Base-by-base conservation (phyloP, 2,888 invertebrate species). In the Noctua fimbriata region DNA sequence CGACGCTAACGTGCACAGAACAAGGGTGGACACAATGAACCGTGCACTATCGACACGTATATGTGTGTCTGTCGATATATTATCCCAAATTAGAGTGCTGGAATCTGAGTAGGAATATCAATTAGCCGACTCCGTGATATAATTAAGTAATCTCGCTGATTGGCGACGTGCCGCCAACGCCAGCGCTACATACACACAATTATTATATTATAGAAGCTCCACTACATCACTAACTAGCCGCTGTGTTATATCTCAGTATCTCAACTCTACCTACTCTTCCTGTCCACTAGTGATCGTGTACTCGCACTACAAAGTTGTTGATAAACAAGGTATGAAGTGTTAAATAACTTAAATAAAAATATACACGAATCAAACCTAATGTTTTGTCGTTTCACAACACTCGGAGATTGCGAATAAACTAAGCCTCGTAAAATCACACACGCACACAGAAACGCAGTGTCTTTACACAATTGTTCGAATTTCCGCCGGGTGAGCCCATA, bases 121-220 rank as follows among this genome's bases (percentile, higher is more conserved):
- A 85, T 87, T 76, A 82, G 58, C 41, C 32, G 47, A 36, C 55
- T 85, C 32, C 60, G 69, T 41, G 70, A 67, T 76, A 67, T 76
- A 82, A 87, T 82, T 78, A 73, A 79, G 79, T 73, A 76, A 79
- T 76, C 65, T 52, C 9, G 47, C 67, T 79, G 79, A 84, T 81
- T 79, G 76, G 73, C 49, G 71, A 73, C 83, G 73, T 78, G 82
- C 82, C 52, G 55, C 49, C 44, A 7, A 1, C 66, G 52, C 66
- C 16, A 32, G 49, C 66, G 16, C 79, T 3, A 24, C 44, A 10
- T 2, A 21, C 12, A 21, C n/a, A 4, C 14, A 10, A 21, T 73
- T 24, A 44, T 44, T 41, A 41, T 41, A 10, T 18, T 21, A 41
- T 10, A 44, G 69, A 65, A 69, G 58, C n/a, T 60, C 28, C 32